These are phyloP conservation scores for Campoplex nolae DNA, from an alignment of 2,888 invertebrate species.

Conservation along the genomic window DNA sequence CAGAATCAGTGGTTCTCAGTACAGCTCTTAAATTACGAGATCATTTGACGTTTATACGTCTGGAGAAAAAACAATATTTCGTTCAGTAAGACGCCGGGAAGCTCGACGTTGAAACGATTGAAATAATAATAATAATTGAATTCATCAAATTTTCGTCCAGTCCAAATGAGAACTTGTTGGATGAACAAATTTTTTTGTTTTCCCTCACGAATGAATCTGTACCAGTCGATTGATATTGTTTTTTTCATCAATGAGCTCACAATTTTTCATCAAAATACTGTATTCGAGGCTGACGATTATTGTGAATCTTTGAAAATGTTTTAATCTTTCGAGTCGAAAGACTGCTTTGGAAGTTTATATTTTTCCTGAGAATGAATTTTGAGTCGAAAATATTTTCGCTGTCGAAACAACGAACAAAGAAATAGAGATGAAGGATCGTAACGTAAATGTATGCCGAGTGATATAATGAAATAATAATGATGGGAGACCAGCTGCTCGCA, in stretches of 20 bases:
- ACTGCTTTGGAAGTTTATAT: background rate
- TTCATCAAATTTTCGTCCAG: too few relatives aligned
- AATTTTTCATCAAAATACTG: too few relatives aligned
- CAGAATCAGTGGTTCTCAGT: conserved; percentile 62
- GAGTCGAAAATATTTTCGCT: background rate
- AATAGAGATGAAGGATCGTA: background rate
- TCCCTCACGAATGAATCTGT: background rate
- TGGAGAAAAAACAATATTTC: too few relatives aligned
- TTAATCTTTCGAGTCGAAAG: background rate
- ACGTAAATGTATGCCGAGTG: conserved; percentile 10
- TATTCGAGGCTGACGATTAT: too few relatives aligned
- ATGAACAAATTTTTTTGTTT: too few relatives aligned
- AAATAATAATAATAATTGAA: too few relatives aligned
- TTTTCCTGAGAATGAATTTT: background rate
- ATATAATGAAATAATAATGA: background rate
- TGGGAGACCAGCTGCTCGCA: conserved; percentile 49
- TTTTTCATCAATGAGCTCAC: too few relatives aligned
- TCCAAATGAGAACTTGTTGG: too few relatives aligned
- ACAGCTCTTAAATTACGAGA: background rate
- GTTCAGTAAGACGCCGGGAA: too few relatives aligned
- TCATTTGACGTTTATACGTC: background rate
- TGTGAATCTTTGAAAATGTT: background rate
- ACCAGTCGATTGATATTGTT: background rate
- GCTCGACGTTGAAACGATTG: too few relatives aligned
- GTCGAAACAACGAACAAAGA: background rate